These are phyloP conservation scores for Pachycephus smyrnensis DNA, from an alignment of 2,888 invertebrate genomes.

Conservation along the genomic window DNA sequence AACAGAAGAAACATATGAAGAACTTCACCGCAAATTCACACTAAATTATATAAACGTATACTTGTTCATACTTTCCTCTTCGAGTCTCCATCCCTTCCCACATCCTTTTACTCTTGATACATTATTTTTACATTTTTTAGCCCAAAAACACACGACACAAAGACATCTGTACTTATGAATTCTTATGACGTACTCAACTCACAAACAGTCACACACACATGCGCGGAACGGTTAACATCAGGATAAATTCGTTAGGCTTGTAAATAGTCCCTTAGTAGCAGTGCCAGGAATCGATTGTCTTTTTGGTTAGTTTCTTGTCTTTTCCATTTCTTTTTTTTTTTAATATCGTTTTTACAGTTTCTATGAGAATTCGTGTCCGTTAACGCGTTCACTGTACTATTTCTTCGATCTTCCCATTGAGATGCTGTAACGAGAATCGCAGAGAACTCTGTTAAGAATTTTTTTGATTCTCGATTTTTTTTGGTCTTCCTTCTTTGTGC, in stretches of 20 bases:
- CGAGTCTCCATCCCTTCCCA: not conserved
- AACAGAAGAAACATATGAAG: not conserved
- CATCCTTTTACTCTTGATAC: not conserved
- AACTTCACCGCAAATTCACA: not conserved
- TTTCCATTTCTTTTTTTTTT: not conserved
- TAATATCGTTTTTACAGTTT: not conserved
- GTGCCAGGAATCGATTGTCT: slow-evolving; percentile 47
- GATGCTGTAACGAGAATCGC: not conserved
- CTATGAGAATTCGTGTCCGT: not conserved
- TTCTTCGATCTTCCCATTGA: not conserved
- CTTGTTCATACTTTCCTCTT: slow-evolving; percentile 14
- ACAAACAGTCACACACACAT: not conserved
- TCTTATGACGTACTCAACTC: not conserved
- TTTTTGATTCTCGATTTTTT: not conserved
- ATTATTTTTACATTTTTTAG: slow-evolving; percentile 2
- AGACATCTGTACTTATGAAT: not conserved
- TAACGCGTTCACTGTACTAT: not conserved
- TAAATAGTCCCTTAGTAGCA: slow-evolving; percentile 51
- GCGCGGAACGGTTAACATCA: not conserved
- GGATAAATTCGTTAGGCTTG: slow-evolving; percentile 39
- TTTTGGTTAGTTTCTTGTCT: not conserved
- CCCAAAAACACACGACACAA: not conserved
- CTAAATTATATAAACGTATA: not conserved
- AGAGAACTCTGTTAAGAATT: not conserved
- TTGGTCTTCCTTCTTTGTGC: not conserved